phyloP scores from a whole-genome alignment of 2,888 invertebrate species.

The Lepetodrilus schrolli region DNA sequence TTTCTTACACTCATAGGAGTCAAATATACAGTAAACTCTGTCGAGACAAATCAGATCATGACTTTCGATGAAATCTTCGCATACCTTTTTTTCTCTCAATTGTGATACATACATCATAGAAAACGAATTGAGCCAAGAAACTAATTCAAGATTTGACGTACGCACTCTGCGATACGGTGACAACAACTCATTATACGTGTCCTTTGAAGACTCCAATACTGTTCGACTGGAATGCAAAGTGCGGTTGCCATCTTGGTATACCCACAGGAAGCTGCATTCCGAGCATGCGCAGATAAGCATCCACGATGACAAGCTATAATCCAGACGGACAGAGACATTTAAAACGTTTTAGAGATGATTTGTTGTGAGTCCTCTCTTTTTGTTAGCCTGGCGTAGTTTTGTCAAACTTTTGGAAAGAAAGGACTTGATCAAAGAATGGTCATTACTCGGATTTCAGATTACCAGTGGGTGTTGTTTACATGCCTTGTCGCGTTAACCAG shows the following conservation, averaged over 20 bases:
- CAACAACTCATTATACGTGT: not conserved
- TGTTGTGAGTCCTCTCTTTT: too few species aligned
- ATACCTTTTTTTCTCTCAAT: not conserved
- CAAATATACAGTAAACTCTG: not conserved
- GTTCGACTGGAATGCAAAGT: not conserved
- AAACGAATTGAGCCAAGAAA: not conserved
- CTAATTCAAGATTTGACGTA: not conserved
- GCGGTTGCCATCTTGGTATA: not conserved
- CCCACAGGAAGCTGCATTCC: slow-evolving; percentile 5
- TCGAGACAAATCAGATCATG: not conserved
- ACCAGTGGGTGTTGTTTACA: too few species aligned
- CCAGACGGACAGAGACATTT: too few species aligned
- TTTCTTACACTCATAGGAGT: slow-evolving; percentile 4
- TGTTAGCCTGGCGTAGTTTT: too few species aligned
- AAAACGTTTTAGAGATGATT: too few species aligned
- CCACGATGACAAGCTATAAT: not conserved
- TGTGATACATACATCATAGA: not conserved
- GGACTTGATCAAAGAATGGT: too few species aligned
- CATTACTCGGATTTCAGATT: too few species aligned
- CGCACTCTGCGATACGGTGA: not conserved
- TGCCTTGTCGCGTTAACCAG: too few species aligned
- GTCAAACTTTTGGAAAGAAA: too few species aligned
- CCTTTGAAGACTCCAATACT: not conserved
- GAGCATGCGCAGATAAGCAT: slow-evolving; percentile 13
- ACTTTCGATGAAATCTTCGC: not conserved